These are phyloP conservation scores for Aegithalos caudatus DNA, from an alignment of 2,113 vertebrate genomes.

Conservation along the genomic window DNA sequence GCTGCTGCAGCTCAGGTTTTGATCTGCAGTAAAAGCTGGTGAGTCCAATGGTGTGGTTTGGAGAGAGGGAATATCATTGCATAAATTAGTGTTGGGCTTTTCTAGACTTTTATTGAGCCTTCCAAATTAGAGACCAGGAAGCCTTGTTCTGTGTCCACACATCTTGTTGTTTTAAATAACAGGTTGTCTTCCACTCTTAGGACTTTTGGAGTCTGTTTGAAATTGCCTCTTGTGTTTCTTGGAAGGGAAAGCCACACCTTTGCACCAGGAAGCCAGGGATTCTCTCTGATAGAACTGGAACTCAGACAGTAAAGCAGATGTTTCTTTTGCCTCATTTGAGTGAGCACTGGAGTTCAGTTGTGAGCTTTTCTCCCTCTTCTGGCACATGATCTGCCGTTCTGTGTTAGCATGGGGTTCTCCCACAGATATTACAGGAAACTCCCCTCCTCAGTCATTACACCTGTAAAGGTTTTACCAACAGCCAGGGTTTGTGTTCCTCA, in stretches of 20 bases:
- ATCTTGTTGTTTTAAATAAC: not conserved
- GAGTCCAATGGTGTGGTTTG: not conserved
- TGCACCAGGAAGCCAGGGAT: not conserved
- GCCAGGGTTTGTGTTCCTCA: not conserved
- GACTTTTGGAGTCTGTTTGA: not conserved
- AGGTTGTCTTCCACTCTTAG: not conserved
- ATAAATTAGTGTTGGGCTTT: not conserved
- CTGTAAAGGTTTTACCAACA: not conserved
- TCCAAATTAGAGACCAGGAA: not conserved
- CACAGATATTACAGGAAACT: not conserved
- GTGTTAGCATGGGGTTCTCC: not conserved
- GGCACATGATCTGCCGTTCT: not conserved
- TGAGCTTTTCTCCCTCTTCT: not conserved
- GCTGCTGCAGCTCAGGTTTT: not conserved
- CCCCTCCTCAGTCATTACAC: not conserved
- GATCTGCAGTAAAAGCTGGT: not conserved
- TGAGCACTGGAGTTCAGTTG: not conserved
- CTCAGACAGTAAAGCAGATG: not conserved
- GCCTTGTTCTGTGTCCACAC: not conserved
- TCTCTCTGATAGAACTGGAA: not conserved
- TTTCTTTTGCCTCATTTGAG: not conserved
- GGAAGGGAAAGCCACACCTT: constrained; percentile 37
- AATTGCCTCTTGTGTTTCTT: not conserved
- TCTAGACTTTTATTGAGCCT: not conserved
- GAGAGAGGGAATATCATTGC: not conserved